A percentile compares a stretch with the other conserved stretches of the same genome.
phyloP scores from a whole-genome alignment of 2,113 vertebrate species.

The Pipa parva region DNA sequence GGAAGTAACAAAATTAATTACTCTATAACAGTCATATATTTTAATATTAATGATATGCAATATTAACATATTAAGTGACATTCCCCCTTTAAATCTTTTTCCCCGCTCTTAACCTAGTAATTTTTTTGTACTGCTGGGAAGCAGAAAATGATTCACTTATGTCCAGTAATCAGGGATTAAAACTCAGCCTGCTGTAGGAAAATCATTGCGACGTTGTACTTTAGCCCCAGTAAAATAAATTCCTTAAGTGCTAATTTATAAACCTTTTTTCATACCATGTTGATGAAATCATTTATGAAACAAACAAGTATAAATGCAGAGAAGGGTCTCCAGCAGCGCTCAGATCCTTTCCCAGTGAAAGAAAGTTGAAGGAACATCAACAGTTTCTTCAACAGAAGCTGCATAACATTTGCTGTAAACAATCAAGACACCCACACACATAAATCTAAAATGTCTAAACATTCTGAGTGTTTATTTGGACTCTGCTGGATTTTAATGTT shows the following conservation, averaged over 20 bases:
- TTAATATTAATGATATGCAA: no score
- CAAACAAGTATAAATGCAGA: neutral
- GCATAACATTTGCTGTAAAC: neutral
- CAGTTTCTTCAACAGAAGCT: neutral
- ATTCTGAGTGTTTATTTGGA: slow-evolving; percentile 14
- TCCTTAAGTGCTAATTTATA: neutral
- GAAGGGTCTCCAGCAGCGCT: neutral
- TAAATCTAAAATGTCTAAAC: neutral
- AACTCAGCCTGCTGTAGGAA: no score
- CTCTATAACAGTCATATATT: no score
- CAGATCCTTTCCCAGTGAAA: slow-evolving; percentile 15
- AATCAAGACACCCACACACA: slow-evolving; percentile 15
- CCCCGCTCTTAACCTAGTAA: no score
- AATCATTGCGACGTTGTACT: neutral
- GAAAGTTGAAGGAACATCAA: slow-evolving; percentile 5
- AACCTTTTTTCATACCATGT: slow-evolving; percentile 4
- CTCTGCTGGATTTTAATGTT: slow-evolving; percentile 16
- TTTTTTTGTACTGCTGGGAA: no score
- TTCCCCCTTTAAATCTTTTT: no score
- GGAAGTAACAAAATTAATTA: no score
- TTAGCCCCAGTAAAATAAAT: neutral
- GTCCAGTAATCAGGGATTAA: no score
- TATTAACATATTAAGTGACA: no score
- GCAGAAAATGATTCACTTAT: no score
- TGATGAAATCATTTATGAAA: slow-evolving; percentile 17